A percentile compares a stretch with the other conserved stretches of the same genome.
phyloP scores from a whole-genome alignment of 2,797 vertebrate species.

The Atherinosoma microstoma region DNA sequence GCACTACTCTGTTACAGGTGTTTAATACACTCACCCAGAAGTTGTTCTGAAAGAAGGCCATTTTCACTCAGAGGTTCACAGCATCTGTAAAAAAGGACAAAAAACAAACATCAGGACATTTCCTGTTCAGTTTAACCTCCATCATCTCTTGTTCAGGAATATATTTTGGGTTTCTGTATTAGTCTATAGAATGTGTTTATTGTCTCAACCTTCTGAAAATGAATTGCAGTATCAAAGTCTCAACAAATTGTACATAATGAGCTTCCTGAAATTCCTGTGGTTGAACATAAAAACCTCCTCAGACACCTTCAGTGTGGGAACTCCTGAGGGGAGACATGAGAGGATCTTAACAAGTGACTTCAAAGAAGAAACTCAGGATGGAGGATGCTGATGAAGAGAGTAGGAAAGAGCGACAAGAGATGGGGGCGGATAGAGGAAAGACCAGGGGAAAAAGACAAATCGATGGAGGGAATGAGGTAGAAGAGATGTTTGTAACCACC shows the following conservation, averaged over 20 bases:
- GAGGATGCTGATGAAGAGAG: slow-evolving; percentile 31
- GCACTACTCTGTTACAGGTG: not conserved
- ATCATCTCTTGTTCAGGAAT: not conserved
- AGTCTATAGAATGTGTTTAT: slow-evolving; percentile 8
- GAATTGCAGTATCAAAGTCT: slow-evolving; percentile 18
- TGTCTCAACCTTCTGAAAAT: slow-evolving; percentile 13
- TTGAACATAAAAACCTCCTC: slow-evolving; percentile 13
- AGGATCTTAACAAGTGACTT: slow-evolving; percentile 51
- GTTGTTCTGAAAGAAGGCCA: slow-evolving; percentile 79
- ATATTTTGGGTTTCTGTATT: not conserved
- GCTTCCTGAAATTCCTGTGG: slow-evolving; percentile 22
- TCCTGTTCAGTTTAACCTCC: not conserved
- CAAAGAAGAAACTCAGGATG: slow-evolving; percentile 50
- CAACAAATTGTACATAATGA: slow-evolving; percentile 31
- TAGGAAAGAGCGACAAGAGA: slow-evolving; percentile 32
- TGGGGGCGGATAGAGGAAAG: slow-evolving; percentile 23
- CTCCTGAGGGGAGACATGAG: slow-evolving; percentile 42
- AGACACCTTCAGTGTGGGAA: slow-evolving; percentile 52
- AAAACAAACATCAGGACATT: not conserved
- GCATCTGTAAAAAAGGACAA: slow-evolving; percentile 45
- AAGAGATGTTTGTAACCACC: slow-evolving; percentile 9
- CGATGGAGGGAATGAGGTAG: slow-evolving; percentile 29
- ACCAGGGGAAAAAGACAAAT: slow-evolving; percentile 27
- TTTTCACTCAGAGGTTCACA: slow-evolving; percentile 60
- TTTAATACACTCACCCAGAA: slow-evolving; percentile 76